phyloP scores from a whole-genome alignment of 2,113 vertebrate species.

The Notarius quadriscutis region DNA sequence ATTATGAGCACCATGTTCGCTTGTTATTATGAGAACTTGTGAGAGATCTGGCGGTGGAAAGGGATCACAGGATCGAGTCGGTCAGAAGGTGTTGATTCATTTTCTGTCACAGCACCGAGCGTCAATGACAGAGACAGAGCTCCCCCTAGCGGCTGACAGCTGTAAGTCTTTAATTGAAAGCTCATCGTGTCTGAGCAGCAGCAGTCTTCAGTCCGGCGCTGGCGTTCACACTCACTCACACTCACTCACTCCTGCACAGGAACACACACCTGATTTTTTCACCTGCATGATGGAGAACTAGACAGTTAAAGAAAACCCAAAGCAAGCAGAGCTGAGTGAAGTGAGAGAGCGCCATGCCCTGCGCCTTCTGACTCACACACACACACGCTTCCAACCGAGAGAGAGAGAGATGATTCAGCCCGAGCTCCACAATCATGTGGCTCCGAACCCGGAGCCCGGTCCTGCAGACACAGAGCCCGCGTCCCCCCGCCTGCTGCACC shows the following conservation, averaged over 20 bases:
- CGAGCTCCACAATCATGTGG: conserved; percentile 80
- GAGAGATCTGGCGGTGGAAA: no score
- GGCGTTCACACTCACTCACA: neutral
- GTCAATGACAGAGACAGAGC: neutral
- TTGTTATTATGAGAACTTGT: no score
- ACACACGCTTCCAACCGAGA: neutral
- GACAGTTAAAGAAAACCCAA: neutral
- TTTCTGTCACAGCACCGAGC: neutral
- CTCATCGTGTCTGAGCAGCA: neutral
- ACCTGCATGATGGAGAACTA: conserved; percentile 55
- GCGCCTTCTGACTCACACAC: conserved; percentile 67
- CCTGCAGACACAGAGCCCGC: conserved; percentile 72
- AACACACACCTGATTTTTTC: conserved; percentile 26
- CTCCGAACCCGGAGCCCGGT: conserved; percentile 83
- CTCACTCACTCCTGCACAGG: conserved; percentile 30
- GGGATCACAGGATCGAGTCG: no score
- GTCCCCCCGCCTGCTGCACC: conserved; percentile 73
- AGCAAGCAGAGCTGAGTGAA: neutral
- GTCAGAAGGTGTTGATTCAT: neutral
- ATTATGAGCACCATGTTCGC: no score
- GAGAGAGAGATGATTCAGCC: conserved; percentile 67
- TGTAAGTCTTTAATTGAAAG: conserved; percentile 1
- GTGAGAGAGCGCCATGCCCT: conserved; percentile 71
- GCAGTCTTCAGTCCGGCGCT: conserved; percentile 8
- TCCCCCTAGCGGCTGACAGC: conserved; percentile 5